A percentile compares a stretch with the other conserved stretches of the same genome.
These are phyloP conservation scores for Elephantulus edwardii DNA, from an alignment of 2,113 vertebrate genomes.

Conservation along the genomic window DNA sequence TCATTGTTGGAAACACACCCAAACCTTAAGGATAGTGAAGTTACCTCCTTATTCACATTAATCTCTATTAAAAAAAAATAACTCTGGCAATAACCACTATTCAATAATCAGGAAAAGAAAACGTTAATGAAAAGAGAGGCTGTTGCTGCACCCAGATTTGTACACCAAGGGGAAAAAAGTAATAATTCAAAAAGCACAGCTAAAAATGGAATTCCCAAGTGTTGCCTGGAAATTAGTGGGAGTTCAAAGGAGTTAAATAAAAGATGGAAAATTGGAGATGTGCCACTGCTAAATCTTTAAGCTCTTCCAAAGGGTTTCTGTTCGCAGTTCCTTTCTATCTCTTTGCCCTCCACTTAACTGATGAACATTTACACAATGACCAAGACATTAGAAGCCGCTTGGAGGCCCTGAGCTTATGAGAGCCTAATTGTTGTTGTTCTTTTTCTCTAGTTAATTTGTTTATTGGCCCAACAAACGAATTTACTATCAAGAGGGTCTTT, in stretches of 20 bases:
- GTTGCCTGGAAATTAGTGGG: constrained; percentile 80
- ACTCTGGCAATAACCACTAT: constrained; percentile 45
- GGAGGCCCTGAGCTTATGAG: neutral
- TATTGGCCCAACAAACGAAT: constrained; percentile 35
- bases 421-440: constrained; percentile 14
- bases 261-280: constrained; percentile 79
- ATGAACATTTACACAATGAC: constrained; percentile 53
- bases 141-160: constrained; percentile 60
- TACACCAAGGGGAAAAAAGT: constrained; percentile 56
- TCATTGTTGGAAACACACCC: constrained; percentile 16
- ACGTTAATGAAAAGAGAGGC: constrained; percentile 59
- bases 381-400: constrained; percentile 48
- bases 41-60: constrained; percentile 58
- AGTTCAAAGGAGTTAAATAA: constrained; percentile 81
- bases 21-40: constrained; percentile 26
- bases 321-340: constrained; percentile 65
- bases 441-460: constrained; percentile 54
- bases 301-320: constrained; percentile 75
- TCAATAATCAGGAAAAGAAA: constrained; percentile 45
- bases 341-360: constrained; percentile 20
- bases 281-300: constrained; percentile 74
- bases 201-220: constrained; percentile 78
- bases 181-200: constrained; percentile 76
- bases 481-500: neutral
- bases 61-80: constrained; percentile 67